Percentiles rank a stretch among this genome's conserved stretches.
Evolutionary conservation across 1,140 invertebrate species (phyloP).

Genomic region (Calephelis virginiensis): DNA sequence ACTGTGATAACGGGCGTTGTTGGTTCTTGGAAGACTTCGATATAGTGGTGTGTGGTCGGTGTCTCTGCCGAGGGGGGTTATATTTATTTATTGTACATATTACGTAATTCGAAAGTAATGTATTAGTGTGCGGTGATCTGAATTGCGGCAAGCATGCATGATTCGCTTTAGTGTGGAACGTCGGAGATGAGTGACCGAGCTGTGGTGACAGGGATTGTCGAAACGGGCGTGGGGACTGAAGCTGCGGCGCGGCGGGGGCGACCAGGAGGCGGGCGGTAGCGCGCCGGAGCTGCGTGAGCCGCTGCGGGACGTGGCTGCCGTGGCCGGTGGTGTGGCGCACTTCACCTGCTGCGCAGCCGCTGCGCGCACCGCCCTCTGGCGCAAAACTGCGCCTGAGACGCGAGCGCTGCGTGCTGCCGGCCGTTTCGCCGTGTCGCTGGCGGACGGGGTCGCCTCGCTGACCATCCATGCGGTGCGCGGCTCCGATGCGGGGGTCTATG

Average conservation of each 20-base stretch:
- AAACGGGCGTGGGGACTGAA: slow-evolving; percentile 78
- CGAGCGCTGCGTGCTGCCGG: slow-evolving; percentile 75
- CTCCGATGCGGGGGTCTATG: slow-evolving; percentile 82
- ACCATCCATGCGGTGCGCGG: slow-evolving; percentile 78
- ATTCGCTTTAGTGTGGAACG: slow-evolving; percentile 37
- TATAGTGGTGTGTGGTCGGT: slow-evolving; percentile 59
- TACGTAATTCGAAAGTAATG: slow-evolving; percentile 45
- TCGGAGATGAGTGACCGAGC: slow-evolving; percentile 27
- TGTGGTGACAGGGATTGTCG: slow-evolving; percentile 60
- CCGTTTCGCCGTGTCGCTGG: slow-evolving; percentile 68
- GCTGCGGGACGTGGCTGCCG: slow-evolving; percentile 59
- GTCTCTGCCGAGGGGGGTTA: slow-evolving; percentile 42
- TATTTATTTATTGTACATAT: slow-evolving; percentile 49
- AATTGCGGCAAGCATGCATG: slow-evolving; percentile 63
- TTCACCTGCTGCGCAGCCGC: slow-evolving; percentile 61
- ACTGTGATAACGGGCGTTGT: slow-evolving; percentile 65
- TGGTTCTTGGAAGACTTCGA: slow-evolving; percentile 47
- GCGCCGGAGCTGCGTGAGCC: slow-evolving; percentile 69
- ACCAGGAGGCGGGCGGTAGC: slow-evolving; percentile 52
- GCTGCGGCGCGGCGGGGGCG: slow-evolving; percentile 56
- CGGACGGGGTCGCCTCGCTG: slow-evolving; percentile 74
- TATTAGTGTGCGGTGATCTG: slow-evolving; percentile 34
- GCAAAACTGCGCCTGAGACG: slow-evolving; percentile 78
- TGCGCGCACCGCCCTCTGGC: slow-evolving; percentile 77
- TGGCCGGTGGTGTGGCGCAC: slow-evolving; percentile 52